A percentile compares a stretch with the other conserved stretches of the same genome.
phyloP scores from a whole-genome alignment of 2,888 invertebrate species.

The Drosophila tanythrix region DNA sequence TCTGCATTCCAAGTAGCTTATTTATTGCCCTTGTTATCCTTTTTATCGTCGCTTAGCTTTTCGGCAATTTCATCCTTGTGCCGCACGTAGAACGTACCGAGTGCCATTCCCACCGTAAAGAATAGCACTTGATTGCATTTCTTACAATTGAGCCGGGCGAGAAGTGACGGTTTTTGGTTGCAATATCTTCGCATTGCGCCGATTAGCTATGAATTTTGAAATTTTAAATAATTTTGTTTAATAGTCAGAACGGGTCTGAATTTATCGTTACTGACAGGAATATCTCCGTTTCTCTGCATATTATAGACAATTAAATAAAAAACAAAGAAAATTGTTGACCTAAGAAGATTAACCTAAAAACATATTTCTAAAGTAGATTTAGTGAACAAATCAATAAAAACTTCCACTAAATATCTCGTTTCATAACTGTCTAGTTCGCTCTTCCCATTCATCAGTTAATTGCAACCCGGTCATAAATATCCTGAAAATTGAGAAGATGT shows the following conservation, averaged over 20 bases:
- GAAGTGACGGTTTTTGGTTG: not conserved
- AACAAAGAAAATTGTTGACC: not conserved
- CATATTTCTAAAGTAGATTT: not conserved
- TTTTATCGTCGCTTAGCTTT: not conserved
- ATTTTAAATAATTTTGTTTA: not conserved
- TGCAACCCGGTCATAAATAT: conserved; percentile 24
- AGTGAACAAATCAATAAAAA: not conserved
- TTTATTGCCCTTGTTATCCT: not conserved
- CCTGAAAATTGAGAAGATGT: conserved; percentile 19
- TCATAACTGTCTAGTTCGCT: conserved; percentile 6
- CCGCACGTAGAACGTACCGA: not conserved
- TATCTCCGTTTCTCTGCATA: not conserved
- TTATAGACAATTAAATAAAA: not conserved
- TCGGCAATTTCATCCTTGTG: not conserved
- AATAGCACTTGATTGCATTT: conserved; percentile 6
- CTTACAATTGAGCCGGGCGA: conserved; percentile 1
- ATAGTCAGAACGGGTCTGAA: not conserved
- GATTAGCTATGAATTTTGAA: not conserved
- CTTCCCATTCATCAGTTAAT: conserved; percentile 15
- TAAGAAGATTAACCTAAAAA: not conserved
- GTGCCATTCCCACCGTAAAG: not conserved
- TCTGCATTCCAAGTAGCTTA: not conserved
- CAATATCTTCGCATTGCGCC: not conserved
- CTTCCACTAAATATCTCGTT: not conserved
- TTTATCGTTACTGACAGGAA: not conserved